phyloP scores from a whole-genome alignment of 1,140 invertebrate species.

The Zaprionus gabonicus region DNA sequence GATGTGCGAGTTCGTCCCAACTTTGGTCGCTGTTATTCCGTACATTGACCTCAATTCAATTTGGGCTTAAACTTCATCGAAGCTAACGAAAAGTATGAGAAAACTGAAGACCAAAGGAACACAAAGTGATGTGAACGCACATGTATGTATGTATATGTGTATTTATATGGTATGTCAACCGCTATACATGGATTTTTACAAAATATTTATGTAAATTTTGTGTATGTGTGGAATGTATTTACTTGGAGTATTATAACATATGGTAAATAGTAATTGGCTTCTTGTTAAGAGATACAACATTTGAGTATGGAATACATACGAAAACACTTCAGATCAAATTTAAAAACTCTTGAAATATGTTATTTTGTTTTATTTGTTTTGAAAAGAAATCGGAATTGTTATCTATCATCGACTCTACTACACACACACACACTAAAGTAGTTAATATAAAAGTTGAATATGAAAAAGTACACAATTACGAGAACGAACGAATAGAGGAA shows the following conservation, averaged over 20 bases:
- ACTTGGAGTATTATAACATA: constrained; percentile 27
- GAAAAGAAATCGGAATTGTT: constrained; percentile 39
- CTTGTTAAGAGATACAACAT: constrained; percentile 38
- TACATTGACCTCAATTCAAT: not conserved
- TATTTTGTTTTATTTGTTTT: constrained; percentile 30
- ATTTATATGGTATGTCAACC: constrained; percentile 1
- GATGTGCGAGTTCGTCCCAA: not conserved
- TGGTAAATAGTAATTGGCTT: constrained; percentile 11
- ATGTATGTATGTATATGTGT: constrained; percentile 12
- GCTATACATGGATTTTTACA: constrained; percentile 28
- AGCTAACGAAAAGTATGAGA: constrained; percentile 29
- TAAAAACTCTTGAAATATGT: constrained; percentile 39
- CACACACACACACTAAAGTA: constrained; percentile 73
- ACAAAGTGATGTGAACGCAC: constrained; percentile 36
- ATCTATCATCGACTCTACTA: constrained; percentile 54
- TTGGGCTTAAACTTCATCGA: not conserved
- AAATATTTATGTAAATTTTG: constrained; percentile 20
- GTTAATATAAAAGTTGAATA: constrained; percentile 58
- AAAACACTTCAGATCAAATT: constrained; percentile 48
- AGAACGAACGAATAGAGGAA: constrained; percentile 73
- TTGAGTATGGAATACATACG: constrained; percentile 62
- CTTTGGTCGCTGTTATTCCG: not conserved
- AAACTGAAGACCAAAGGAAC: constrained; percentile 27
- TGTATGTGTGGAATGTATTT: constrained; percentile 37
- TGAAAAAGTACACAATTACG: constrained; percentile 73